phyloP scores from a whole-genome alignment of 2,113 vertebrate species.

The Megaceryle maxima region DNA sequence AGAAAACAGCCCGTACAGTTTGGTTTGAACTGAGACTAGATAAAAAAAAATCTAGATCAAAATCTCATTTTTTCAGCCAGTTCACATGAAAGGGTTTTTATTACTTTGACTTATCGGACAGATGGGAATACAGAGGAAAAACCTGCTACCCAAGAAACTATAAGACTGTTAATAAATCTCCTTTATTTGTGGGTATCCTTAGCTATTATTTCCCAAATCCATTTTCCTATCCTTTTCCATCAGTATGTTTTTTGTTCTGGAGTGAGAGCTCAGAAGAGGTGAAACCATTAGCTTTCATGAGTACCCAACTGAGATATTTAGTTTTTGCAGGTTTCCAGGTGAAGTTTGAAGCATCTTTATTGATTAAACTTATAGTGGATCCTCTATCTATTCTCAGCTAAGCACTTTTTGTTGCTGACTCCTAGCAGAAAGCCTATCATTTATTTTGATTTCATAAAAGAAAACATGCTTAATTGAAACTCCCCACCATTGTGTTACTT shows the following conservation, averaged over 20 bases:
- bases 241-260: background rate
- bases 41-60: background rate
- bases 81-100: background rate
- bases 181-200: background rate
- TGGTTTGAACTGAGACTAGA: background rate
- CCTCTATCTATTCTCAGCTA: background rate
- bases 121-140: background rate
- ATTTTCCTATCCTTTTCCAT: constrained; percentile 26
- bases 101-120: background rate
- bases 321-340: background rate
- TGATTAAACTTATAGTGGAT: background rate
- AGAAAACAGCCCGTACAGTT: background rate
- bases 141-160: background rate
- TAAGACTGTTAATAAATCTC: background rate
- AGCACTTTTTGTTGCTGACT: background rate
- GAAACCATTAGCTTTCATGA: background rate
- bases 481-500: background rate
- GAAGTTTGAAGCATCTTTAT: background rate
- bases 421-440: background rate
- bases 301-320: background rate
- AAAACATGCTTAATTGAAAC: background rate
- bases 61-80: background rate
- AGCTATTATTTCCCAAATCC: background rate
- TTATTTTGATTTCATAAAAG: background rate
- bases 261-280: background rate